These are phyloP conservation scores for Anodontia alba DNA, from an alignment of 2,888 invertebrate species.

Conservation along the genomic window DNA sequence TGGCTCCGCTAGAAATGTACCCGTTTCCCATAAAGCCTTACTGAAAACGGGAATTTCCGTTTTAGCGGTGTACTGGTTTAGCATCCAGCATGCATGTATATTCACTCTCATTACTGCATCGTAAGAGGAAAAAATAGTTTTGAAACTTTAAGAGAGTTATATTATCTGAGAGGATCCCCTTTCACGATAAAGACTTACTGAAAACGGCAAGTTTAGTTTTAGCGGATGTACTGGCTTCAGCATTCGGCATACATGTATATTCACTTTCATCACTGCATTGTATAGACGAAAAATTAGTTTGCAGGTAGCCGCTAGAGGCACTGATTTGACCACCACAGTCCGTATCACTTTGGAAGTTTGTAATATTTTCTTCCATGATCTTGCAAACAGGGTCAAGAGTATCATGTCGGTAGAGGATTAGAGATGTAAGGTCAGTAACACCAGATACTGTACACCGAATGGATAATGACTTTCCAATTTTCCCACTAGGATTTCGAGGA, in stretches of 20 bases:
- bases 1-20: too few species aligned
- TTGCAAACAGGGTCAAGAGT: neutral
- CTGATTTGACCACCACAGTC: neutral
- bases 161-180: too few species aligned
- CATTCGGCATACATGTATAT: neutral
- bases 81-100: neutral
- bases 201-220: neutral
- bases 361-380: neutral
- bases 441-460: neutral
- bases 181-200: neutral
- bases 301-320: neutral
- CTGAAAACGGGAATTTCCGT: neutral
- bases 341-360: neutral
- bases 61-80: neutral
- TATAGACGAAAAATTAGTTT: neutral
- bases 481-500: neutral
- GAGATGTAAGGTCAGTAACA: neutral
- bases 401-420: neutral
- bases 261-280: neutral
- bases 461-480: neutral
- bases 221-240: neutral
- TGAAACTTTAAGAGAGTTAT: too few species aligned
- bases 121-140: neutral
- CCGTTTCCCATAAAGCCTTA: neutral
- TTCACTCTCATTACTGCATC: neutral